phyloP scores from a whole-genome alignment of 2,113 vertebrate species.

The Bubo bubo region DNA sequence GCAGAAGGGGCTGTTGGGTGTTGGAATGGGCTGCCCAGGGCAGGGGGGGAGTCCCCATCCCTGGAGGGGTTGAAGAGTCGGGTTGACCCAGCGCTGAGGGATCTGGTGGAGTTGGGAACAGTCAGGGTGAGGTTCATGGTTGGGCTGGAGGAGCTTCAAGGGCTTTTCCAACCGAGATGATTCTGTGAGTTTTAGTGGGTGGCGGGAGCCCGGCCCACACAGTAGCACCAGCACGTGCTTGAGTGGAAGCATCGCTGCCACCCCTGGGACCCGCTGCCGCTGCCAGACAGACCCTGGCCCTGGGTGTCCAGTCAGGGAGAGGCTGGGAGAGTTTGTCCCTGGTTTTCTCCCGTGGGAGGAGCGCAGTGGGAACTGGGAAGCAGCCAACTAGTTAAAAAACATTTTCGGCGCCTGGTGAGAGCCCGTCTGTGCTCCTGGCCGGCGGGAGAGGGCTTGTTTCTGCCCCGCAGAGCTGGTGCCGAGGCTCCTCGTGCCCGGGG shows the following conservation, averaged over 20 bases:
- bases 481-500: background rate
- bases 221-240: fast-evolving
- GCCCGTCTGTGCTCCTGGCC: fast-evolving
- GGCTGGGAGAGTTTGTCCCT: background rate
- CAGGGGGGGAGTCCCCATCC: no score
- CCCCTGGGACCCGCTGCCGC: background rate
- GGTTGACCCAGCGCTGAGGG: no score
- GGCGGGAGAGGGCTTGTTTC: fast-evolving
- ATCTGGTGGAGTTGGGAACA: no score
- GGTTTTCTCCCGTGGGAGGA: background rate
- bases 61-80: no score
- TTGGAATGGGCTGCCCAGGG: no score
- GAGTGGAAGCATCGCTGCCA: background rate
- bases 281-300: background rate
- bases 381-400: background rate
- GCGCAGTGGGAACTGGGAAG: background rate
- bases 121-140: no score
- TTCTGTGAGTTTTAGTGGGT: background rate
- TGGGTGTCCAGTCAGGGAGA: fast-evolving
- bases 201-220: background rate
- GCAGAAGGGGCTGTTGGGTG: no score
- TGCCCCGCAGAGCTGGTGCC: background rate
- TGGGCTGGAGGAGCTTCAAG: no score
- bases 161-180: no score
- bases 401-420: background rate